These are phyloP conservation scores for Capreolus pygargus DNA, from an alignment of 2,113 vertebrate species.

Conservation along the genomic window DNA sequence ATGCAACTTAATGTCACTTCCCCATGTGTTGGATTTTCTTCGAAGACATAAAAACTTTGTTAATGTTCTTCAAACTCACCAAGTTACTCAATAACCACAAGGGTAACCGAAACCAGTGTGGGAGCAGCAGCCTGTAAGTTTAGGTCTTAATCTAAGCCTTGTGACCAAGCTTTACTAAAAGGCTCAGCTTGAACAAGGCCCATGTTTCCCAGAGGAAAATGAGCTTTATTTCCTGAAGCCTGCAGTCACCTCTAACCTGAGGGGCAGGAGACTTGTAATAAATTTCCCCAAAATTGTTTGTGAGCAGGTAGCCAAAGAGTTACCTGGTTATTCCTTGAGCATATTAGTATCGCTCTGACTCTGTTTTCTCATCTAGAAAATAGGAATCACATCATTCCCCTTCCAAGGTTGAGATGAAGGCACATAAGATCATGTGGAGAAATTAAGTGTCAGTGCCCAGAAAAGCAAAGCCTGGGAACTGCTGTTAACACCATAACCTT, in stretches of 20 bases:
- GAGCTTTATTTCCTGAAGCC: constrained; percentile 25
- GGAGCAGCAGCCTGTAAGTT: neutral
- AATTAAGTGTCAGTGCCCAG: neutral
- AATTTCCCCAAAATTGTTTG: neutral
- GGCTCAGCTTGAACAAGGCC: neutral
- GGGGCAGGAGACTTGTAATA: neutral
- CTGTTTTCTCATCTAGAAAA: constrained; percentile 21
- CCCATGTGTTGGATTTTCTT: constrained; percentile 36
- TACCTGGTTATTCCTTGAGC: neutral
- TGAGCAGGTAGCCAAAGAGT: neutral
- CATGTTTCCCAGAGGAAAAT: constrained; percentile 30
- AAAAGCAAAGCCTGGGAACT: neutral
- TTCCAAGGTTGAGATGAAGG: neutral
- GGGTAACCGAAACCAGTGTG: constrained; percentile 10
- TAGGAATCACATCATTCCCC: neutral
- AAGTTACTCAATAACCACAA: constrained; percentile 64
- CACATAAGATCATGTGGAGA: neutral
- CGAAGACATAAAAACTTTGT: constrained; percentile 31
- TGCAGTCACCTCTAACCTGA: neutral
- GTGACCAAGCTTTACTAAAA: constrained; percentile 48
- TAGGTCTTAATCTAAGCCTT: constrained; percentile 33
- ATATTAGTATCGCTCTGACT: neutral
- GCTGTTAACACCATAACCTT: neutral
- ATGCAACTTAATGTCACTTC: neutral
- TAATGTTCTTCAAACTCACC: constrained; percentile 48